Evolutionary conservation across 37 sponge, comb jelly and placozoan genomes (phyloP).

Genomic region (Chondrilla cf. caribensis): DNA sequence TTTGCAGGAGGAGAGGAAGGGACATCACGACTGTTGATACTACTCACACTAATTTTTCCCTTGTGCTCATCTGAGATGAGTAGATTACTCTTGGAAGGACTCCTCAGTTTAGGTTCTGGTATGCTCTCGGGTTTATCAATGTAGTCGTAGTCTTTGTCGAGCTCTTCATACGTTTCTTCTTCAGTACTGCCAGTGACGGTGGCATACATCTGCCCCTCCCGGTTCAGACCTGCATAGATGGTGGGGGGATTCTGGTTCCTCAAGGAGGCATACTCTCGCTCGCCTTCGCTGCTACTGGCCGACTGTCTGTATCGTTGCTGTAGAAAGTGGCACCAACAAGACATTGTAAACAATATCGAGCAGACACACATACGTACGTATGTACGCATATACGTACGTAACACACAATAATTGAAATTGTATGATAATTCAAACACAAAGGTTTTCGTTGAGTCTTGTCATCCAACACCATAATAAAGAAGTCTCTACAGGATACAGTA

Average conservation of each 20-base stretch:
- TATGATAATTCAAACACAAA: too few species aligned
- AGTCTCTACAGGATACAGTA: too few species aligned
- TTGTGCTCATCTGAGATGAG: too few species aligned
- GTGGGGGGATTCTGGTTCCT: too few species aligned
- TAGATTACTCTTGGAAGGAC: not conserved
- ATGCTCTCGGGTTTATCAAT: not conserved
- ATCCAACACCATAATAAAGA: too few species aligned
- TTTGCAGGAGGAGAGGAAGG: too few species aligned
- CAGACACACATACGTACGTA: not conserved
- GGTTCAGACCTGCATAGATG: not conserved
- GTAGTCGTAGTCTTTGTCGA: not conserved
- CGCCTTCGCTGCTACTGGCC: not conserved
- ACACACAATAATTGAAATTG: too few species aligned
- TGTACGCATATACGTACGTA: not conserved
- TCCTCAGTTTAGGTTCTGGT: not conserved
- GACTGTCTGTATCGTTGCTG: not conserved
- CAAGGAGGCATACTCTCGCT: not conserved
- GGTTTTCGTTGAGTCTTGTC: too few species aligned
- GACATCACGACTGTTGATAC: too few species aligned
- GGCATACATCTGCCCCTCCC: not conserved
- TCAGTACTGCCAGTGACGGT: not conserved
- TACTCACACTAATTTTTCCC: too few species aligned
- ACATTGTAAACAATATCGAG: not conserved
- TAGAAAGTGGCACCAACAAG: not conserved
- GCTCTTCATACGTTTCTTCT: not conserved